phyloP scores from a whole-genome alignment of 2,797 vertebrate species.

The Columba guinea region DNA sequence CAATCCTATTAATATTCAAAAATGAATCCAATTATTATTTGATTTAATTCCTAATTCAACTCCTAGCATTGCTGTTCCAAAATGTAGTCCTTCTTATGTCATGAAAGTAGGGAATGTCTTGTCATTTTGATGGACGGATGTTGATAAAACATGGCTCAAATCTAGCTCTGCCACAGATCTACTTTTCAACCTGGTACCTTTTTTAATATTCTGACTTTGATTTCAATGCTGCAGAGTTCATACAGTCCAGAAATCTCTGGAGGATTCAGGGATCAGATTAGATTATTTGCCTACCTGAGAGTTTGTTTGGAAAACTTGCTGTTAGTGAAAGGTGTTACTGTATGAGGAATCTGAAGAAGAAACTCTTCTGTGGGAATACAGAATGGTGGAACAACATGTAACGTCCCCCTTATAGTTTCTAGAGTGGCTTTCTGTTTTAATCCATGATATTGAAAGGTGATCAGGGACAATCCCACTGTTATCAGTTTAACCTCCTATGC shows the following conservation, averaged over 20 bases:
- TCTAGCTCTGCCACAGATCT: neutral
- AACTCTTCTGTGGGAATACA: neutral
- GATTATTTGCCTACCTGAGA: neutral
- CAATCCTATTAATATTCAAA: neutral
- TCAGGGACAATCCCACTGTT: rapidly evolving
- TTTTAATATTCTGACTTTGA: slow-evolving; percentile 46
- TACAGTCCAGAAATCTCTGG: neutral
- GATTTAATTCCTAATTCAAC: slow-evolving; percentile 2
- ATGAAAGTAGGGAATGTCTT: neutral
- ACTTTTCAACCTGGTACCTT: slow-evolving; percentile 3
- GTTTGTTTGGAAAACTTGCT: neutral
- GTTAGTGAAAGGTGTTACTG: neutral
- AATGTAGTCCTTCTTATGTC: neutral
- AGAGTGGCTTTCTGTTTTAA: neutral
- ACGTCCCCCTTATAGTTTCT: neutral
- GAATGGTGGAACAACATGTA: neutral
- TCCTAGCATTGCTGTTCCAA: neutral
- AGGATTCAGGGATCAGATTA: neutral
- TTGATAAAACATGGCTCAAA: slow-evolving; percentile 16
- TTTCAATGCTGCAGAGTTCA: slow-evolving; percentile 7
- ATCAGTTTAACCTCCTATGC: neutral
- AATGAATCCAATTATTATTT: slow-evolving; percentile 15
- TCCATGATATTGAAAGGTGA: neutral
- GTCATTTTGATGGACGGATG: slow-evolving; percentile 1
- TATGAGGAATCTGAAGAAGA: neutral